Evolutionary conservation across 2,797 vertebrate genomes (phyloP).

Genomic region (Fistularia tabacaria): DNA sequence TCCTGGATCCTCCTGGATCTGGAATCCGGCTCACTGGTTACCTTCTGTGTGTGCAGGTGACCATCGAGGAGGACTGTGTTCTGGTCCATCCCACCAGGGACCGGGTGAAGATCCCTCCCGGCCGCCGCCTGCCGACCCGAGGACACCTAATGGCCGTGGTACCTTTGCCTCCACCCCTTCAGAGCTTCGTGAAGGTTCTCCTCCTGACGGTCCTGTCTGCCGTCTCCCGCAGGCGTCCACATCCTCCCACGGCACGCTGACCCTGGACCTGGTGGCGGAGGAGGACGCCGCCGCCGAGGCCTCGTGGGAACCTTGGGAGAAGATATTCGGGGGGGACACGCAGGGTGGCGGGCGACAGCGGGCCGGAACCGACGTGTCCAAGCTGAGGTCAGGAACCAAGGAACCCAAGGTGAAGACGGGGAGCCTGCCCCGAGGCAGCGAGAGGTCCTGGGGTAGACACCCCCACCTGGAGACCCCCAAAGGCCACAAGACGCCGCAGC

Average conservation of each 20-base stretch:
- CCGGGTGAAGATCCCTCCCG: constrained; percentile 87
- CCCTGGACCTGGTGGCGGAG: constrained; percentile 90
- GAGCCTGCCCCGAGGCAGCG: constrained; percentile 74
- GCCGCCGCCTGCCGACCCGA: constrained; percentile 87
- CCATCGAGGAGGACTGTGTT: constrained; percentile 83
- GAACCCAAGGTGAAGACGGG: constrained; percentile 69
- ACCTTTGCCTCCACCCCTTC: not conserved
- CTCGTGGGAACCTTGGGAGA: constrained; percentile 69
- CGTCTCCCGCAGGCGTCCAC: constrained; percentile 80
- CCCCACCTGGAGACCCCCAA: constrained; percentile 53
- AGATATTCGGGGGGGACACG: constrained; percentile 75
- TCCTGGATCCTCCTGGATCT: too few relatives aligned
- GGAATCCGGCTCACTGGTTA: too few relatives aligned
- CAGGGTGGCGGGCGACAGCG: constrained; percentile 69
- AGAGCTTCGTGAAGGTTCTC: too few relatives aligned
- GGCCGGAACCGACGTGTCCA: constrained; percentile 79
- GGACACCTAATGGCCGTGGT: constrained; percentile 94
- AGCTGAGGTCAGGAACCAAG: constrained; percentile 35
- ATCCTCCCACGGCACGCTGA: constrained; percentile 89
- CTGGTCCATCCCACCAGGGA: constrained; percentile 90
- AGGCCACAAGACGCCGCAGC: constrained; percentile 53
- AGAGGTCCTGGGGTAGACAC: constrained; percentile 67
- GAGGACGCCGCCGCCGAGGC: constrained; percentile 74
- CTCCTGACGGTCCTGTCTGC: not conserved
- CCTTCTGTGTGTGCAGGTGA: constrained; percentile 75